Evolutionary conservation across 2,113 vertebrate genomes (phyloP), one percentile per base, ranked within the genome.

Genomic region (Urocolius indicus): DNA sequence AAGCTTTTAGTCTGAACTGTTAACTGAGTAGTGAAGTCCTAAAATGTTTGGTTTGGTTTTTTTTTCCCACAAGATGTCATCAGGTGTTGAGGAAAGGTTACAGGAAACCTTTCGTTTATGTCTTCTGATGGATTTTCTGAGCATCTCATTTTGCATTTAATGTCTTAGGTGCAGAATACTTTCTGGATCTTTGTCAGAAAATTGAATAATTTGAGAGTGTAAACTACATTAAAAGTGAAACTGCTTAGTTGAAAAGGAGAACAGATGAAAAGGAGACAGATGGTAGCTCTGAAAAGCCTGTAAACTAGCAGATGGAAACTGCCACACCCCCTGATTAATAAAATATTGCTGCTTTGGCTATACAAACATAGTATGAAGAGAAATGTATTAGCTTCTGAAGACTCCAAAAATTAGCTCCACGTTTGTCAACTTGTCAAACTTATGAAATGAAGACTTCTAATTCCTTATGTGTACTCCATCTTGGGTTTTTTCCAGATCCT

Each of bases 301-400:
- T 90, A 91, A 94, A 95, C 73, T 79, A 86, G 71, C 96, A 96
- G 95, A 97, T 95, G 89, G 95, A 88, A 95, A 43, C 84, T 96
- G 93, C 84, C 94, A 93, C 93, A 34, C 87, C 90, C 59, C 76
- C 84, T 87, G 71, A 91, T 95, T 71, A 59, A 90, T 61, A 67
- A 74, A 82, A 30, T 94, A 41, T 82, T 92, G 52, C 91, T 84
- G 36, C 66, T 93, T 89, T 94, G 80, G 54, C 91, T 89, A 43
- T 83, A 7, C 43, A 83, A 77, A 79, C 22, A 10, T 77, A 68
- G 85, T 55, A 19, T 45, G 24, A 85, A 43, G n/a, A 69, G 32
- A 83, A 83, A n/a, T 87, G 15, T 43, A 58, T 76, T 88, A 71
- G 48, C 66, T 89, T 87, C 62, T 62, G 69, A 78, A 93, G 90